Conservation (phyloP, 2,113 vertebrate genomes). For the Caranx melampygus region DNA sequence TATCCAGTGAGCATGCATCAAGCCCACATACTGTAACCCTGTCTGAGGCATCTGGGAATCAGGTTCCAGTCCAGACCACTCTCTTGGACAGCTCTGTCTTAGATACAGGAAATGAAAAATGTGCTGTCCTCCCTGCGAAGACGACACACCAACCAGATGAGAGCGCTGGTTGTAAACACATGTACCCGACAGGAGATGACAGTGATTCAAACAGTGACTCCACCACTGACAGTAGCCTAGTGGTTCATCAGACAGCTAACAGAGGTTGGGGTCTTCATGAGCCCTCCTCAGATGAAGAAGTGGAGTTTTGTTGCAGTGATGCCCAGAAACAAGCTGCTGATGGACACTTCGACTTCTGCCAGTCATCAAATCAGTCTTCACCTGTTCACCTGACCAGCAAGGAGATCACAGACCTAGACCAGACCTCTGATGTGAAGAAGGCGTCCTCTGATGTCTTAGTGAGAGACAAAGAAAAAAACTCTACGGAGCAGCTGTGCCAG, state of each 20-base stretch:
- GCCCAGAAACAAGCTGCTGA: slow-evolving; percentile 2
- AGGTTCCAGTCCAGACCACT: not conserved
- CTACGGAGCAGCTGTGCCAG: slow-evolving; percentile 25
- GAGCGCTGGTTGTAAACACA: slow-evolving; percentile 74
- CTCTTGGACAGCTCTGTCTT: slow-evolving; percentile 76
- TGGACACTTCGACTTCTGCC: slow-evolving; percentile 5
- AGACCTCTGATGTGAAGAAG: slow-evolving; percentile 34
- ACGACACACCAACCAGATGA: slow-evolving; percentile 82
- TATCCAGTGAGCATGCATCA: not conserved
- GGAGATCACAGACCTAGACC: slow-evolving; percentile 21
- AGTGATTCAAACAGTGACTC: slow-evolving; percentile 88
- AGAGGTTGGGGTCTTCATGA: slow-evolving; percentile 20
- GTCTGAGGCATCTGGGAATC: slow-evolving; percentile 8
- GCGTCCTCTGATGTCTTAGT: slow-evolving; percentile 37
- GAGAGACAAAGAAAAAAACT: slow-evolving; percentile 45
- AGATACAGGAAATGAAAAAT: slow-evolving; percentile 81
- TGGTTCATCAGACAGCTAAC: slow-evolving; percentile 5
- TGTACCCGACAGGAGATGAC: slow-evolving; percentile 86
- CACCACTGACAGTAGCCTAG: slow-evolving; percentile 25
- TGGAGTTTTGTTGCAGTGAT: slow-evolving; percentile 86
- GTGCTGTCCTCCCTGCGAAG: slow-evolving; percentile 83
- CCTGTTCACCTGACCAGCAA: slow-evolving; percentile 5
- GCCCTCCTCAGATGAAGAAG: slow-evolving; percentile 86
- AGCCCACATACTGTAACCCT: not conserved
- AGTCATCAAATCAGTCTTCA: slow-evolving; percentile 25